Percentiles rank a stretch among this genome's conserved stretches.
Conservation (phyloP, 2,113 vertebrate species). For the Muntiacus reevesi region DNA sequence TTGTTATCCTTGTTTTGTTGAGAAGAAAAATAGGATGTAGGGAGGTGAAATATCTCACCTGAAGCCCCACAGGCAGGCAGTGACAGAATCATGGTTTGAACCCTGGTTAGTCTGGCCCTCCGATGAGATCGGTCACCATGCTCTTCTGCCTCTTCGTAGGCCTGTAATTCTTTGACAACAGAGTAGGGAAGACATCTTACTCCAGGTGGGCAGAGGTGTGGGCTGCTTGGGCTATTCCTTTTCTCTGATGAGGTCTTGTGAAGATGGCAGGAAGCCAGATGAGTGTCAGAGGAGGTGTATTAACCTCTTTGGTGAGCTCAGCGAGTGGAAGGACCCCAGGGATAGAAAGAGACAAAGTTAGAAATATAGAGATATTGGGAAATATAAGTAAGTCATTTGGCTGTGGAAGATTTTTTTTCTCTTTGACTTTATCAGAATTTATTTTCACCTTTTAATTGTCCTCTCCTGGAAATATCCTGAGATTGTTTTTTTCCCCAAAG, state of each 20-base stretch:
- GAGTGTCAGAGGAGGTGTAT: neutral
- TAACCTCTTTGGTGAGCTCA: neutral
- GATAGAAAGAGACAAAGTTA: neutral
- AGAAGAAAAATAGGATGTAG: neutral
- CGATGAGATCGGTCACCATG: neutral
- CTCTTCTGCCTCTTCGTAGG: neutral
- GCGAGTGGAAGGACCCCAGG: neutral
- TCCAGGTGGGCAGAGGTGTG: neutral
- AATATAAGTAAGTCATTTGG: neutral
- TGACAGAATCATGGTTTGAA: neutral
- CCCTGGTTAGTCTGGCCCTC: neutral
- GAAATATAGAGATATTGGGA: neutral
- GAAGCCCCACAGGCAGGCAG: neutral
- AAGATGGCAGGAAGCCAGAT: neutral
- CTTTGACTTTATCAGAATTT: neutral
- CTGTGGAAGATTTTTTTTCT: neutral
- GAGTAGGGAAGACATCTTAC: neutral
- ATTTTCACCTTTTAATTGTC: neutral
- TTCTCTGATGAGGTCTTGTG: neutral
- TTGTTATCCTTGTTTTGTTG: slow-evolving; percentile 15
- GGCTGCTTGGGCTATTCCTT: neutral
- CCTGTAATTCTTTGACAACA: neutral
- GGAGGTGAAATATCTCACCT: neutral
- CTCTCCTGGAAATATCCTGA: neutral
- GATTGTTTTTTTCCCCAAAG: neutral